Conservation (phyloP, 2,888 invertebrate genomes). For the Neoscelio sp. region DNA sequence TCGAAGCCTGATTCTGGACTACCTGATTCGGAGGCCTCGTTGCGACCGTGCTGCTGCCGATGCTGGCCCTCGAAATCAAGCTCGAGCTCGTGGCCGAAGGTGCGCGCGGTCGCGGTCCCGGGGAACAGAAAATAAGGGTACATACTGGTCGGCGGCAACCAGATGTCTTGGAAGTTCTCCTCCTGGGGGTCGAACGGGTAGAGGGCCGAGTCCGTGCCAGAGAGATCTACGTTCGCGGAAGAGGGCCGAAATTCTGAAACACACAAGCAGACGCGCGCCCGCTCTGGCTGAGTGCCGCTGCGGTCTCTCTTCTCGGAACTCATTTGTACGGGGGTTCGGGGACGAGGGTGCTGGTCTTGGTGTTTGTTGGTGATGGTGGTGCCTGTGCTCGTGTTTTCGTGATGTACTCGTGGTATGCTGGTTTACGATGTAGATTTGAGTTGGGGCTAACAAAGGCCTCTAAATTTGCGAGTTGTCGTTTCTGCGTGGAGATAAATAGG, state of each 20-base stretch:
- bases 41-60: slow-evolving; percentile 72
- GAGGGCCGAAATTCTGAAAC: slow-evolving; percentile 86
- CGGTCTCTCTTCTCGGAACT: slow-evolving; percentile 64
- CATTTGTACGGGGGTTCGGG: no score
- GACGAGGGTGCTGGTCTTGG: slow-evolving; percentile 46
- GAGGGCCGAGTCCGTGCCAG: slow-evolving; percentile 86
- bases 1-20: slow-evolving; percentile 75
- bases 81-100: slow-evolving; percentile 76
- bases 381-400: not conserved
- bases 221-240: slow-evolving; percentile 84
- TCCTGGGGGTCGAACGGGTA: slow-evolving; percentile 83
- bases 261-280: slow-evolving; percentile 83
- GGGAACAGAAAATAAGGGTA: slow-evolving; percentile 87
- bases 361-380: not conserved
- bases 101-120: slow-evolving; percentile 83
- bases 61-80: slow-evolving; percentile 69
- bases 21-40: slow-evolving; percentile 76
- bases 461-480: no score
- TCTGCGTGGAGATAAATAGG: no score
- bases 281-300: slow-evolving; percentile 76
- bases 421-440: no score
- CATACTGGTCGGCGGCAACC: slow-evolving; percentile 84
- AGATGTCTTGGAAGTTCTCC: slow-evolving; percentile 84
- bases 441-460: no score
- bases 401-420: no score